Percentiles rank a stretch among this genome's conserved stretches.
These are phyloP conservation scores for Australoheros scitulus DNA, from an alignment of 2,113 vertebrate genomes.

Conservation along the genomic window DNA sequence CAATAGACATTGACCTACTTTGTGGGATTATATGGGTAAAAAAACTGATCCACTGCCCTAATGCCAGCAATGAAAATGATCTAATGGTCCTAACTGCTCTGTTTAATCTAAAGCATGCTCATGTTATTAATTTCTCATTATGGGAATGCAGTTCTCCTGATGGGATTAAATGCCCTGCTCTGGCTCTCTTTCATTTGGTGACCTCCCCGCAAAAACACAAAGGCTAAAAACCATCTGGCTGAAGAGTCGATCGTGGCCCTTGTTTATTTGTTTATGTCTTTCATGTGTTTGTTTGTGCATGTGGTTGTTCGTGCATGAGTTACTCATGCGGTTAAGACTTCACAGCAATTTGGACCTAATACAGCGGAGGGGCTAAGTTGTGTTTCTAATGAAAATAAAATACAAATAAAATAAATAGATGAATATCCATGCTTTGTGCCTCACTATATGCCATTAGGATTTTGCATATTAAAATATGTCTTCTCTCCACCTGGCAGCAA, in stretches of 20 bases:
- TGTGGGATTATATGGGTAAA: conserved; percentile 75
- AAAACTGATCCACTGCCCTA: conserved; percentile 79
- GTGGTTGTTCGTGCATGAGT: conserved; percentile 41
- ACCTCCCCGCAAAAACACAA: conserved; percentile 66
- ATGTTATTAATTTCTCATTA: conserved; percentile 85
- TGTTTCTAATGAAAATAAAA: background rate
- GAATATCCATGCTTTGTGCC: background rate
- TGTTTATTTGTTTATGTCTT: conserved; percentile 68
- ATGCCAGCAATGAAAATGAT: conserved; percentile 83
- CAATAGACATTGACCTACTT: conserved; percentile 85
- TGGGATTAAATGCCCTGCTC: conserved; percentile 77
- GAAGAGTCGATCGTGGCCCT: conserved; percentile 43
- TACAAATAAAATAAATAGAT: background rate
- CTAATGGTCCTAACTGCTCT: conserved; percentile 82
- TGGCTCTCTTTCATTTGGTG: conserved; percentile 64
- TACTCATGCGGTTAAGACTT: conserved; percentile 38
- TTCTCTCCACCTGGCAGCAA: background rate
- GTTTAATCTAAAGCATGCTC: conserved; percentile 83
- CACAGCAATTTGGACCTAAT: conserved; percentile 3
- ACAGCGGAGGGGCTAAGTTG: background rate
- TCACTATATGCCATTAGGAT: background rate
- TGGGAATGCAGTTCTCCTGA: conserved; percentile 79
- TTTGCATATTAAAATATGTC: background rate
- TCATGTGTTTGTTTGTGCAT: conserved; percentile 35
- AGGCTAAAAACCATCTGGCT: conserved; percentile 71